Percentiles rank a stretch among this genome's conserved stretches.
phyloP scores from a whole-genome alignment of 2,888 invertebrate species.

The Drosophila leonis region DNA sequence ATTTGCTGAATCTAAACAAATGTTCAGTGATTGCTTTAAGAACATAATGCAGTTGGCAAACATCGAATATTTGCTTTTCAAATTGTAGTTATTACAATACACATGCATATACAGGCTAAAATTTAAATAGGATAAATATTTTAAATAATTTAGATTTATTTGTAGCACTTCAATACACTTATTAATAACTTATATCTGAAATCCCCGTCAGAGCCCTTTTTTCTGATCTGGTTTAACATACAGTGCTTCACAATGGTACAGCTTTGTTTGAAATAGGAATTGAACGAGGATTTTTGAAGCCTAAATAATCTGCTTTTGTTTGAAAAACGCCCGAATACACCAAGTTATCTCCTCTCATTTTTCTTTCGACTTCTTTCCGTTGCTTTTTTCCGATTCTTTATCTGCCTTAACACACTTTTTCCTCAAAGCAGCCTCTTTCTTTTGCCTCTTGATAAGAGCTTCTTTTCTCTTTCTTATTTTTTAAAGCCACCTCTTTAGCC shows the following conservation, averaged over 20 bases:
- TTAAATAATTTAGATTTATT: not conserved
- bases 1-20: no score
- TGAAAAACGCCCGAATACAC: not conserved
- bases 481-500: not conserved
- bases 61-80: not conserved
- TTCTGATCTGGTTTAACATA: not conserved
- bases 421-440: not conserved
- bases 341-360: not conserved
- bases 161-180: not conserved
- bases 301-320: not conserved
- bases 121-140: no score
- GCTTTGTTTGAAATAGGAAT: not conserved
- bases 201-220: not conserved
- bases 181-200: not conserved
- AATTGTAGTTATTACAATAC: no score
- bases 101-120: no score
- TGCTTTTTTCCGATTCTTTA: not conserved
- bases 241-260: not conserved
- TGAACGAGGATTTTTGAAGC: not conserved
- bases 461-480: not conserved
- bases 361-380: not conserved
- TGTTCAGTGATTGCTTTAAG: no score
- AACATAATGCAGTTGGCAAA: no score
- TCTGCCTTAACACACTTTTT: not conserved
- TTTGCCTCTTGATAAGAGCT: not conserved